A percentile compares a stretch with the other conserved stretches of the same genome.
Evolutionary conservation across 1,140 invertebrate species (phyloP).

Genomic region (Caenorhabditis remanei): DNA sequence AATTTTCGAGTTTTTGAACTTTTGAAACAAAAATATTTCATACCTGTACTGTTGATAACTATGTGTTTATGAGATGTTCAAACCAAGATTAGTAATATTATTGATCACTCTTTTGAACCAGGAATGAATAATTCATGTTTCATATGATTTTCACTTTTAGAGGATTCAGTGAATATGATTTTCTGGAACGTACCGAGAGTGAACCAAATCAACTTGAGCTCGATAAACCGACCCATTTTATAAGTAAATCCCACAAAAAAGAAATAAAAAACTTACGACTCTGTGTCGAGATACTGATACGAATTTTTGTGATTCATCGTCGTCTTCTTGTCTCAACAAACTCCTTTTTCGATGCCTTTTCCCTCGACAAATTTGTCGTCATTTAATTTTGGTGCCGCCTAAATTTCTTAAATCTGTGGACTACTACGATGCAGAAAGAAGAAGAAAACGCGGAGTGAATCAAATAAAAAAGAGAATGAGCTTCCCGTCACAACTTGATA

Average conservation of each 20-base stretch:
- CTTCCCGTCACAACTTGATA: not conserved
- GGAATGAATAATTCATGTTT: too few species aligned
- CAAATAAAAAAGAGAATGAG: slow-evolving; percentile 21
- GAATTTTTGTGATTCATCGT: slow-evolving; percentile 34
- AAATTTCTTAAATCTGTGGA: slow-evolving; percentile 31
- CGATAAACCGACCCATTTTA: too few species aligned
- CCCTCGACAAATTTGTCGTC: slow-evolving; percentile 36
- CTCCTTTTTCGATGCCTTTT: slow-evolving; percentile 9
- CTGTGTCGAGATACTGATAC: slow-evolving; percentile 42
- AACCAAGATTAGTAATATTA: too few species aligned
- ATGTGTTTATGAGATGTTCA: too few species aligned
- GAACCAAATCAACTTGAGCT: too few species aligned
- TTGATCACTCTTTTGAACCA: too few species aligned
- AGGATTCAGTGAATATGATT: too few species aligned
- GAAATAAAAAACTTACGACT: slow-evolving; percentile 15
- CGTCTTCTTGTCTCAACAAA: not conserved
- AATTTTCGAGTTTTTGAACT: too few species aligned
- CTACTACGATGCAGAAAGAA: not conserved
- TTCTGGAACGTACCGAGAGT: too few species aligned
- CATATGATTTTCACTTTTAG: too few species aligned
- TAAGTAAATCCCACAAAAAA: not conserved
- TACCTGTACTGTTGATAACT: too few species aligned
- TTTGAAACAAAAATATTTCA: too few species aligned
- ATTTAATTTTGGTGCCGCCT: slow-evolving; percentile 32
- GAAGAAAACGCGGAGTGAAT: not conserved